Evolutionary conservation across 2,888 invertebrate genomes (phyloP).

Genomic region (Magallana nippona): DNA sequence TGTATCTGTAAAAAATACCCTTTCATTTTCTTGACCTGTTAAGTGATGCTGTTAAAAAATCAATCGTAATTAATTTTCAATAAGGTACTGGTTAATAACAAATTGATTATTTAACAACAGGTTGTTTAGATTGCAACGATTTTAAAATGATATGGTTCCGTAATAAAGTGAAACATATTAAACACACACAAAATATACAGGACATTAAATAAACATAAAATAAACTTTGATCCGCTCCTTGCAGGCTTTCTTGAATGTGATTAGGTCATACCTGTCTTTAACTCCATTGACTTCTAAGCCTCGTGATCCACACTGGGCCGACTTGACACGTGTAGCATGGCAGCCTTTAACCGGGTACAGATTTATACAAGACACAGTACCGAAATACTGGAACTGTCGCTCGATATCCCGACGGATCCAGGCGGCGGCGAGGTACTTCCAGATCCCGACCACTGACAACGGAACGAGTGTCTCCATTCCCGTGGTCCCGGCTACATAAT

Average conservation of each 20-base stretch:
- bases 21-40: no score
- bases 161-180: no score
- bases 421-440: background rate
- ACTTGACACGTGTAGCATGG: background rate
- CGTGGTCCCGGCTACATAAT: background rate
- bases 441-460: background rate
- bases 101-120: no score
- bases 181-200: no score
- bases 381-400: conserved; percentile 13
- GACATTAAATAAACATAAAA: no score
- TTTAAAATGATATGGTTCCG: no score
- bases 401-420: conserved; percentile 17
- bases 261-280: background rate
- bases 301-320: background rate
- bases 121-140: no score
- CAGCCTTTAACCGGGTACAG: conserved; percentile 27
- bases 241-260: background rate
- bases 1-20: background rate
- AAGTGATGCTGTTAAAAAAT: no score
- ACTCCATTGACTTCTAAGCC: background rate
- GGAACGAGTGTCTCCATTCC: background rate
- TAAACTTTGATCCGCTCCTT: background rate
- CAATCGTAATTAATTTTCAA: no score
- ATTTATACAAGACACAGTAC: conserved; percentile 6
- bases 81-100: no score